Evolutionary conservation across 2,113 vertebrate species (phyloP).

Genomic region (Seriola quinqueradiata): DNA sequence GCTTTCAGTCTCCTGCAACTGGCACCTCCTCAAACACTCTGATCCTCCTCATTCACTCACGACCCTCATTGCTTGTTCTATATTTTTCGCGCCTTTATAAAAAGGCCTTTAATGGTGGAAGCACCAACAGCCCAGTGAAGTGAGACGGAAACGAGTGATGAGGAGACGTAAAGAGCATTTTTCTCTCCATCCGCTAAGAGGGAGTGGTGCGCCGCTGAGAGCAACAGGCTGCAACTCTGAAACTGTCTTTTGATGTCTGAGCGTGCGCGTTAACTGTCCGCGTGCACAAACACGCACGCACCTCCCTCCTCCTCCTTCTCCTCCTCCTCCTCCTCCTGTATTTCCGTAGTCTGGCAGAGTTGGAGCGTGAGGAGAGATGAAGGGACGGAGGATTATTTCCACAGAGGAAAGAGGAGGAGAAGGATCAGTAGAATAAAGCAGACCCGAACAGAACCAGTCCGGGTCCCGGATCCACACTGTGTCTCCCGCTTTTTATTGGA

Average conservation of each 20-base stretch:
- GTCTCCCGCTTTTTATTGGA: not conserved
- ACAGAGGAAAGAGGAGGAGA: conserved; percentile 7
- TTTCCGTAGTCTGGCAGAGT: conserved; percentile 50
- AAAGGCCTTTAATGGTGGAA: too few relatives aligned
- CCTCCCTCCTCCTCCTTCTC: conserved; percentile 29
- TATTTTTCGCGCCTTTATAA: too few relatives aligned
- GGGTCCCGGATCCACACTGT: not conserved
- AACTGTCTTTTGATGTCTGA: not conserved
- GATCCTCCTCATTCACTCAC: too few relatives aligned
- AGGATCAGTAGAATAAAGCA: not conserved
- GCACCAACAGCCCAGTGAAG: too few relatives aligned
- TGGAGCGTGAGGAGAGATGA: conserved; percentile 12
- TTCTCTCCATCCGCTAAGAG: conserved; percentile 34
- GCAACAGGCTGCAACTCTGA: not conserved
- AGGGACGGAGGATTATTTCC: not conserved
- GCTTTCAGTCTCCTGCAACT: not conserved
- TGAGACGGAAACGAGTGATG: not conserved
- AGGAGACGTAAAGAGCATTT: not conserved
- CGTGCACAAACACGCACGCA: not conserved
- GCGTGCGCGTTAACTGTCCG: not conserved
- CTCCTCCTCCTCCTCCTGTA: conserved; percentile 31
- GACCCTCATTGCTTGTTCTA: too few relatives aligned
- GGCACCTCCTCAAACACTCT: too few relatives aligned
- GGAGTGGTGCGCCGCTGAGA: conserved; percentile 40
- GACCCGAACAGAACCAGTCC: not conserved